Evolutionary conservation across 1,140 invertebrate species (phyloP).

Genomic region (Drosophila parvula): DNA sequence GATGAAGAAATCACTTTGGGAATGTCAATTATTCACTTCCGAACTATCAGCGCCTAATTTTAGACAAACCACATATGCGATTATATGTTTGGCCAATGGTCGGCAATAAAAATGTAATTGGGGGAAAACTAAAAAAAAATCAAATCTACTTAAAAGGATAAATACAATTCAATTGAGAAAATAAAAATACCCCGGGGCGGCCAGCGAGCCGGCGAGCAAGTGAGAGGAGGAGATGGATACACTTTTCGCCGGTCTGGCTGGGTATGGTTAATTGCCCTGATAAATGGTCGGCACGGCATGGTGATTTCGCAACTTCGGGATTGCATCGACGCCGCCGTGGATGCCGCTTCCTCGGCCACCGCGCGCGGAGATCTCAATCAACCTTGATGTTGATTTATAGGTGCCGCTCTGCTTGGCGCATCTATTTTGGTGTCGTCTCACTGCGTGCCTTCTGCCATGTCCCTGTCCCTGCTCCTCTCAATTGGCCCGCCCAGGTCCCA

Average conservation of each 20-base stretch:
- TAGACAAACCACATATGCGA: slow-evolving; percentile 31
- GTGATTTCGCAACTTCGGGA: slow-evolving; percentile 70
- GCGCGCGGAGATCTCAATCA: slow-evolving; percentile 71
- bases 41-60: slow-evolving; percentile 60
- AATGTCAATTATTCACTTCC: slow-evolving; percentile 71
- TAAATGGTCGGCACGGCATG: slow-evolving; percentile 57
- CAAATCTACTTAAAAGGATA: slow-evolving; percentile 71
- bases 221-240: slow-evolving; percentile 1
- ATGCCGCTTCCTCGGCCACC: slow-evolving; percentile 68
- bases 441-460: slow-evolving; percentile 50
- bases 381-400: slow-evolving; percentile 84
- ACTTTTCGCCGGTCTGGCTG: slow-evolving; percentile 43
- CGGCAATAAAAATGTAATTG: slow-evolving; percentile 29
- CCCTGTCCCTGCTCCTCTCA: slow-evolving; percentile 26
- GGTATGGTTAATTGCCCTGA: slow-evolving; percentile 71
- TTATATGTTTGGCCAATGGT: slow-evolving; percentile 32
- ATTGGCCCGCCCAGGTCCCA: slow-evolving; percentile 12
- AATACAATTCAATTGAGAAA: slow-evolving; percentile 60
- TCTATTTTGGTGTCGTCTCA: slow-evolving; percentile 69
- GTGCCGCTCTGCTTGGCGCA: slow-evolving; percentile 60
- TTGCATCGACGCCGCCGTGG: slow-evolving; percentile 18
- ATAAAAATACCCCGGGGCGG: slow-evolving; percentile 20
- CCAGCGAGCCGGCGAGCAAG: slow-evolving; percentile 10
- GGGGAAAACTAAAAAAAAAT: slow-evolving; percentile 28
- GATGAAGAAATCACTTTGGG: slow-evolving; percentile 34